Evolutionary conservation across 2,797 vertebrate species (phyloP).

Genomic region (Acropternis orthonyx): DNA sequence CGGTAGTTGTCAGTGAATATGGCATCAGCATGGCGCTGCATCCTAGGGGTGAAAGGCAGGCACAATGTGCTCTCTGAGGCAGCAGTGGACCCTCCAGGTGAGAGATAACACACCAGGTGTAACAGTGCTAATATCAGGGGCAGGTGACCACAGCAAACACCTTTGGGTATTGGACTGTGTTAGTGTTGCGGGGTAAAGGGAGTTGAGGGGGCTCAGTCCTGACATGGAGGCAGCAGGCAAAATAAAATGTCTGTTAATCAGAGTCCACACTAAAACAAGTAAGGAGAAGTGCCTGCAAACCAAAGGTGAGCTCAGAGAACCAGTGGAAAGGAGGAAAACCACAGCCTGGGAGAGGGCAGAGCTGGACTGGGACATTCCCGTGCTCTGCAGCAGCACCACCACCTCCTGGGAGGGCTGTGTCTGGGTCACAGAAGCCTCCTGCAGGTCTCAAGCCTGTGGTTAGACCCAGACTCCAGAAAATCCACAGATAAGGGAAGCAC

Average conservation of each 20-base stretch:
- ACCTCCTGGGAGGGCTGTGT: not conserved
- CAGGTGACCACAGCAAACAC: not conserved
- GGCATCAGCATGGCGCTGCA: conserved; percentile 89
- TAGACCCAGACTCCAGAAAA: not conserved
- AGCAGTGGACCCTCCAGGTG: not conserved
- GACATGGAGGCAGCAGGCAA: not conserved
- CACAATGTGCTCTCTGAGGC: not conserved
- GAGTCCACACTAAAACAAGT: not conserved
- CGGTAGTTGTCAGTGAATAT: conserved; percentile 95
- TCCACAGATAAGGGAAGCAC: not conserved
- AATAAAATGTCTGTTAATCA: not conserved
- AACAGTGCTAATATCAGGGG: not conserved
- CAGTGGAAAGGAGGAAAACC: not conserved
- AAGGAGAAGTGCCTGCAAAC: not conserved
- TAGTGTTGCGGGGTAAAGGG: not conserved
- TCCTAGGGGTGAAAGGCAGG: conserved; percentile 69
- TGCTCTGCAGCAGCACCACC: not conserved
- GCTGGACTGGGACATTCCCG: not conserved
- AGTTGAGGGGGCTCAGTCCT: not conserved
- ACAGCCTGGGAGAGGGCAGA: not conserved
- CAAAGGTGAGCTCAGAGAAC: not conserved
- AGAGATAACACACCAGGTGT: not conserved
- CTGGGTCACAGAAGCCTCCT: not conserved
- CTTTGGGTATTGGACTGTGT: not conserved
- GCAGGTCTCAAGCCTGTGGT: not conserved